Conservation (phyloP, 2,888 invertebrate genomes). For the Eremobia ochroleuca region DNA sequence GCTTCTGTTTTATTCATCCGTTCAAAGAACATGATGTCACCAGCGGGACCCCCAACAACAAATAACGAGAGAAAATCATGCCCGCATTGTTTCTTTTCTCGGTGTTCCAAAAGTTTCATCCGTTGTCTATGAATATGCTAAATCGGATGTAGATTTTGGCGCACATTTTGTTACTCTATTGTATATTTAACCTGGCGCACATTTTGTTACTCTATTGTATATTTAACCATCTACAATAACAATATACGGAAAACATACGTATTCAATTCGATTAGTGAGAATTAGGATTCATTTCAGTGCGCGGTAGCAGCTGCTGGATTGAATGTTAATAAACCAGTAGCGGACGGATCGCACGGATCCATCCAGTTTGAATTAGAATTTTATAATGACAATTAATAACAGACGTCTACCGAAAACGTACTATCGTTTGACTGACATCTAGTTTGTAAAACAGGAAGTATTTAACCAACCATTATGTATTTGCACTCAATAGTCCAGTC, state of each 20-base stretch:
- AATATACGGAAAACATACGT: constrained; percentile 65
- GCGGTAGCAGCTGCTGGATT: constrained; percentile 67
- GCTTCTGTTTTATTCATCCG: constrained; percentile 80
- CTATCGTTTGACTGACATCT: constrained; percentile 49
- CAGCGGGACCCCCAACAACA: constrained; percentile 62
- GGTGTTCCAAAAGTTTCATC: constrained; percentile 23
- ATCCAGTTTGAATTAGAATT: constrained; percentile 76
- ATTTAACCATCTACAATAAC: constrained; percentile 64
- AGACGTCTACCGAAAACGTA: constrained; percentile 68
- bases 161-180: constrained; percentile 61
- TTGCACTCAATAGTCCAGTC: constrained; percentile 65
- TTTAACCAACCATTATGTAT: constrained; percentile 56
- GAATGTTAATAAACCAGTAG: constrained; percentile 83
- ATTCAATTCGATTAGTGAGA: constrained; percentile 66
- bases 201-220: constrained; percentile 55
- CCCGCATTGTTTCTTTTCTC: constrained; percentile 60
- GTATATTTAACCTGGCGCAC: constrained; percentile 60
- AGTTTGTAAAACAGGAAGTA: constrained; percentile 65
- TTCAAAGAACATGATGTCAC: constrained; percentile 79
- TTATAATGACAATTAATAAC: constrained; percentile 75
- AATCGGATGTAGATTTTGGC: constrained; percentile 53
- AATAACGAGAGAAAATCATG: constrained; percentile 60
- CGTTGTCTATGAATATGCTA: constrained; percentile 41
- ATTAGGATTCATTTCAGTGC: constrained; percentile 81
- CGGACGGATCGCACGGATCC: constrained; percentile 65